Base-by-base conservation (phyloP, 2,113 vertebrate species). In the Stomatorhinus ivindoensis region DNA sequence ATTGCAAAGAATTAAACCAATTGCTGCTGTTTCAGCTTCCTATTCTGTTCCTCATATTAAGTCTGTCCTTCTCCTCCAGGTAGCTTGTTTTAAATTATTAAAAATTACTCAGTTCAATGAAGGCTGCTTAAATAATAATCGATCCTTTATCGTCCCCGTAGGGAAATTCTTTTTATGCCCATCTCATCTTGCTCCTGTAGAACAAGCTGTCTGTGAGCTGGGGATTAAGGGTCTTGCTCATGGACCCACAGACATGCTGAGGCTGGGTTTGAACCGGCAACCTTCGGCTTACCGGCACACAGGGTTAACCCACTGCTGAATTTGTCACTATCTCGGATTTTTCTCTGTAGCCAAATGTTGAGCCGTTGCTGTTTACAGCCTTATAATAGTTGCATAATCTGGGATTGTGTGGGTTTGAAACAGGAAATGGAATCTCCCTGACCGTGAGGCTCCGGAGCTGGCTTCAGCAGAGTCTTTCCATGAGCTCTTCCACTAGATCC, bases 321-420 rank as follows among this genome's bases (percentile, higher is more conserved):
- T 85, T 11, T 50, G 44, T 31, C 10, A 47, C 44, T 5, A 10
- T 47, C 9, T 27, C 83, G 31, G 83, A 10, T 65, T 27, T 50
- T 48, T 85, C 19, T 55, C 69, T 50, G 47, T 82, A 84, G 76
- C 10, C 0, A 10, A 13, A 46, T 4, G 21, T 50, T 73, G 24
- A 15, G 46, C 69, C 6, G 4, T 21, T 88, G 21, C 15, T 50
- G 27, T 8, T 35, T 80, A 76, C 73, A 80, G 35, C 69, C 48
- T 19, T 47, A 27, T 76, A 35, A 51, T 80, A 47, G 46, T 24
- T 24, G n/a, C 24, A 15, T 76, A 51, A 76, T 51, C n/a, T 3
- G n/a, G 15, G 65, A n/a, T 35, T 88, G 61, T 50, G 87, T 31
- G 65, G 65, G 61, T 88, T 76, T 73, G n/a, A 61, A 87, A 47